Evolutionary conservation across 2,113 vertebrate genomes (phyloP).

Genomic region (Cavia aperea): DNA sequence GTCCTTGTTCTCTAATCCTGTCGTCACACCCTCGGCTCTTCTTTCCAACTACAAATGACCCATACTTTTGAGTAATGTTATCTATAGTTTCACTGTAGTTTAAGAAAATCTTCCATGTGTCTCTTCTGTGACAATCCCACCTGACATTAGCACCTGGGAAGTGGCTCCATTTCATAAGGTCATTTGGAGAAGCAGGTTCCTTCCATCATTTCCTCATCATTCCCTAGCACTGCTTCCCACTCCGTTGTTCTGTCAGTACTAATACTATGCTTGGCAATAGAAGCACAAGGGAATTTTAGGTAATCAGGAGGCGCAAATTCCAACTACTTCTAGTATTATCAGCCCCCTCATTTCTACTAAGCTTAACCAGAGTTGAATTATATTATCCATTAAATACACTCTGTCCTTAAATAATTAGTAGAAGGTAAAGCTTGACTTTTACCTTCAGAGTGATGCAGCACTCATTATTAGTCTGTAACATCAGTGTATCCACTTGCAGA

Average conservation of each 20-base stretch:
- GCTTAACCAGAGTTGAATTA: neutral
- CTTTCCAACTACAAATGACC: neutral
- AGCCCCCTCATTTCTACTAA: constrained; percentile 14
- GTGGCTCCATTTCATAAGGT: neutral
- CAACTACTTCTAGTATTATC: neutral
- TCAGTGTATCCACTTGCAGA: neutral
- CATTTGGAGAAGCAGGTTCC: neutral
- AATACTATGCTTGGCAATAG: neutral
- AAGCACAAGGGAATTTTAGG: constrained; percentile 29
- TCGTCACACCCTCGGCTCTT: neutral
- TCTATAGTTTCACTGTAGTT: neutral
- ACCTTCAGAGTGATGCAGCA: neutral
- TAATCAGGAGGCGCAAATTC: neutral
- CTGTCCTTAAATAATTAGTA: constrained; percentile 9
- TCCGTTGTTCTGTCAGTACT: neutral
- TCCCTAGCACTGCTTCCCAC: neutral
- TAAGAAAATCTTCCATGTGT: neutral
- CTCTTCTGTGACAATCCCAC: neutral
- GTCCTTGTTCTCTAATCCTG: neutral
- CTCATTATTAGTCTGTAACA: neutral
- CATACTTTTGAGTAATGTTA: neutral
- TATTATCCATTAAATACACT: neutral
- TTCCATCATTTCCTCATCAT: neutral
- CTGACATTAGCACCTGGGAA: neutral
- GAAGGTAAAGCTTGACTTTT: constrained; percentile 21